Evolutionary conservation across 1,140 invertebrate species (phyloP).

Genomic region (Penaeus indicus): DNA sequence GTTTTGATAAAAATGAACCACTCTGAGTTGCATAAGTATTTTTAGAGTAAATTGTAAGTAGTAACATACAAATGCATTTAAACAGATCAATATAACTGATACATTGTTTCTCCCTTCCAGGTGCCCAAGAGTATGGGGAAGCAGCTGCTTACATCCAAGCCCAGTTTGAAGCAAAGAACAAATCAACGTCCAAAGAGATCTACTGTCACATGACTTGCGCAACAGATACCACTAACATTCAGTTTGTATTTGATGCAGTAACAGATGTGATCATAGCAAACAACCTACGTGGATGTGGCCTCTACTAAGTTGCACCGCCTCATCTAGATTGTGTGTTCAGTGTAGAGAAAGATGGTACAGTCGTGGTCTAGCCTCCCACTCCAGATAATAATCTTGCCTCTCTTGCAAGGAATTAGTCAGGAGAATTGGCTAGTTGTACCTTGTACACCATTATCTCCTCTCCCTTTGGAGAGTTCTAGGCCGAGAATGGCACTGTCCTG

Average conservation of each 20-base stretch:
- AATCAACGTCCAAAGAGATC: constrained; percentile 98
- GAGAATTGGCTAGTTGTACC: constrained; percentile 59
- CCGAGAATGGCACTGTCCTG: no score
- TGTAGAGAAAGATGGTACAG: constrained; percentile 53
- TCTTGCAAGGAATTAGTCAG: constrained; percentile 27
- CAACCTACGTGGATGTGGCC: constrained; percentile 97
- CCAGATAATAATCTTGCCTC: constrained; percentile 41
- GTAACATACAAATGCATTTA: no score
- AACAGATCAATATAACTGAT: no score
- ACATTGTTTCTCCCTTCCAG: constrained; percentile 72
- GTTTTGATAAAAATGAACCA: no score
- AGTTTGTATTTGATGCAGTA: constrained; percentile 99
- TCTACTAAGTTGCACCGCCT: constrained; percentile 79
- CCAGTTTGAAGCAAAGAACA: constrained; percentile 99
- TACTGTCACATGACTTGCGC: constrained; percentile 99
- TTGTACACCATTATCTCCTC: constrained; percentile 33
- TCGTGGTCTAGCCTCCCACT: constrained; percentile 59
- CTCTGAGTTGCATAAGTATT: no score
- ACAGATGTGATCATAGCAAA: constrained; percentile 99
- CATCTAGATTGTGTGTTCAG: constrained; percentile 51
- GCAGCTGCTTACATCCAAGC: constrained; percentile 98
- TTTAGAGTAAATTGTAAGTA: no score
- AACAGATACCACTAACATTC: constrained; percentile 93
- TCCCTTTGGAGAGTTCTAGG: neutral
- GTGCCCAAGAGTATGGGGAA: constrained; percentile 97